Percentiles rank a stretch among this genome's conserved stretches.
These are phyloP conservation scores for Neodontobutis hainanensis DNA, from an alignment of 2,113 vertebrate species.

Conservation along the genomic window DNA sequence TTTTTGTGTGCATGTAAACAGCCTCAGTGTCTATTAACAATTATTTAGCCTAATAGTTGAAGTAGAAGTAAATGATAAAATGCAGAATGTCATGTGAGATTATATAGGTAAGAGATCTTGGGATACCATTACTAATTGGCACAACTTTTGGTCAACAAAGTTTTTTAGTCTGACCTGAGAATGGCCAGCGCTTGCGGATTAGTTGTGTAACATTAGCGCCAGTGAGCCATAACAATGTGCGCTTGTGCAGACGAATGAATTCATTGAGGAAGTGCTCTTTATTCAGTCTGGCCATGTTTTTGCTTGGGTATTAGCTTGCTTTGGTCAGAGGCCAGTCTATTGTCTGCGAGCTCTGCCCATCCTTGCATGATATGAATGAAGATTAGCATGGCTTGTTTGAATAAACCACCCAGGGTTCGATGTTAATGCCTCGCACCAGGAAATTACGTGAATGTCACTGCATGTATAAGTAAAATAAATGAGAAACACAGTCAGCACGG, in stretches of 20 bases:
- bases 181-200: slow-evolving; percentile 27
- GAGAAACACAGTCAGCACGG: slow-evolving; percentile 37
- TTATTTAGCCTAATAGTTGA: too few species aligned
- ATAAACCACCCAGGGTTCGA: slow-evolving; percentile 51
- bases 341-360: slow-evolving; percentile 59
- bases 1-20: too few species aligned
- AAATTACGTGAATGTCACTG: slow-evolving; percentile 71
- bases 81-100: too few species aligned
- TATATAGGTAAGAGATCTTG: too few species aligned
- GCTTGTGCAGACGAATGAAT: slow-evolving; percentile 50
- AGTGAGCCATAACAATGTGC: slow-evolving; percentile 23
- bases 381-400: slow-evolving; percentile 63
- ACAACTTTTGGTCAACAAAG: slow-evolving; percentile 1
- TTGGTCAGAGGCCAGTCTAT: slow-evolving; percentile 58
- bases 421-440: slow-evolving; percentile 55
- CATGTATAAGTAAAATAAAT: slow-evolving; percentile 66
- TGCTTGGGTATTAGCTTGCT: slow-evolving; percentile 57
- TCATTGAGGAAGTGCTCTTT: slow-evolving; percentile 45
- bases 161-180: slow-evolving; percentile 14
- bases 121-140: not conserved
- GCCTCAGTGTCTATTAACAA: too few species aligned
- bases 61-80: too few species aligned
- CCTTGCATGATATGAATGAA: slow-evolving; percentile 72
- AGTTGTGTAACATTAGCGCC: slow-evolving; percentile 23
- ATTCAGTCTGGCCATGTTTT: slow-evolving; percentile 63